These are phyloP conservation scores for Motacilla tschutschensis DNA, from an alignment of 2,113 vertebrate genomes.

Conservation along the genomic window DNA sequence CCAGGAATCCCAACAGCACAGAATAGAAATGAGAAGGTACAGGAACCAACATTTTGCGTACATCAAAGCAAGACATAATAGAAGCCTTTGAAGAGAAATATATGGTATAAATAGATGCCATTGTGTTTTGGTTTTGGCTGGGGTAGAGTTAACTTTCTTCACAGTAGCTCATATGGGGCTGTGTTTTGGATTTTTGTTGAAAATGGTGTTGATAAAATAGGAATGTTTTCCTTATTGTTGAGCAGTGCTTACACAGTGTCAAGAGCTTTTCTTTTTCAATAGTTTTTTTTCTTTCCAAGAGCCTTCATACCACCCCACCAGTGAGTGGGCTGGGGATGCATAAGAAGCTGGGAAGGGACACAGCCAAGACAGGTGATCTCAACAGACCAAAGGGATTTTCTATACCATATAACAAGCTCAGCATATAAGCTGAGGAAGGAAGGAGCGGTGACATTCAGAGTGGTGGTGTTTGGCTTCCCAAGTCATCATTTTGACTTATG, in stretches of 20 bases:
- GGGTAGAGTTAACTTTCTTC: not conserved
- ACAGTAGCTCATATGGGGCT: not conserved
- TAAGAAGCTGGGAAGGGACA: not conserved
- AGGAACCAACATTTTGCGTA: not conserved
- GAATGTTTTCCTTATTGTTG: not conserved
- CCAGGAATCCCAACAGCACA: not conserved
- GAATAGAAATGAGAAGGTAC: not conserved
- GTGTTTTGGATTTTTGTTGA: not conserved
- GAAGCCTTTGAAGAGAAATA: not conserved
- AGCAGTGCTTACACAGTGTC: not conserved
- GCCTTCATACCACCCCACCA: not conserved
- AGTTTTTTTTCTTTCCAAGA: not conserved
- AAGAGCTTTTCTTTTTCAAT: not conserved
- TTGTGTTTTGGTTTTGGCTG: not conserved
- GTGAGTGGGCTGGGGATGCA: not conserved
- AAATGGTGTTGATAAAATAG: not conserved
- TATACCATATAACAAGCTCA: not conserved
- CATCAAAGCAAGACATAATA: not conserved
- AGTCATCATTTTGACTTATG: not conserved
- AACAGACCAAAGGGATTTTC: not conserved
- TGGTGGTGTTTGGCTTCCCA: not conserved
- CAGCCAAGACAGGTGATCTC: not conserved
- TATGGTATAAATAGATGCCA: not conserved
- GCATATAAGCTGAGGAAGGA: not conserved
- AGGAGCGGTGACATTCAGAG: not conserved